Evolutionary conservation across 1,140 invertebrate genomes (phyloP), one percentile per base, ranked within the genome.

Genomic region (Drosophila chauvacae): DNA sequence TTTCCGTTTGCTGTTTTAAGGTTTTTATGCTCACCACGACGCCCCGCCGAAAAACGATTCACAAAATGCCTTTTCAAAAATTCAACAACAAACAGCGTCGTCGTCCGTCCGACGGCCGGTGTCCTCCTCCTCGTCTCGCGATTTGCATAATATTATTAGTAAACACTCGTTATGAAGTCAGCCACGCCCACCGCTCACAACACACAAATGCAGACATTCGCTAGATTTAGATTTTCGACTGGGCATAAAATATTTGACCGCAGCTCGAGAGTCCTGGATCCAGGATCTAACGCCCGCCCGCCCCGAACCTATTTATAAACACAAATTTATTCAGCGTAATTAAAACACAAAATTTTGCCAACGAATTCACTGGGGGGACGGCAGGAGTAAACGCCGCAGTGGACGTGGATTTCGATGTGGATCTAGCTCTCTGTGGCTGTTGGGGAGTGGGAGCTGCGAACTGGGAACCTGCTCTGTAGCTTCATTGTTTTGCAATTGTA

Each of bases 61-160:
- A 80, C 77, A 84, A 88, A 88, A 85, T 81, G 85, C 86, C 81
- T 88, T 85, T 78, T 90, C 69, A 90, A 86, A 90, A 90, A 90
- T 81, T 90, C 66, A 90, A 86, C 85, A 84, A 66, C 63, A 70
- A 71, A 64, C 60, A 73, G 70, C 41, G 56, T 57, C 50, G 41
- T 44, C 59, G 47, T 61, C 61, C 42, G 16, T 47, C 65, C 18
- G 18, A 18, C 42, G 44, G 23, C 9, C 16, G 2, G 10, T 10
- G 44, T 23, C 4, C 16, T 9, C 7, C 4, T 50, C 48, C 26
- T 7, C 48, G 77, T 57, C 59, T 72, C 66, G 47, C 81, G 86
- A 90, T 90, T 90, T 90, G 85, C 85, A 90, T 90, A 90, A 90
- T 90, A 90, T 90, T 90, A 90, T 90, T 90, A 90, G 85, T 90